Evolutionary conservation across 2,797 vertebrate species (phyloP).

Genomic region (Rhynchotus rufescens): DNA sequence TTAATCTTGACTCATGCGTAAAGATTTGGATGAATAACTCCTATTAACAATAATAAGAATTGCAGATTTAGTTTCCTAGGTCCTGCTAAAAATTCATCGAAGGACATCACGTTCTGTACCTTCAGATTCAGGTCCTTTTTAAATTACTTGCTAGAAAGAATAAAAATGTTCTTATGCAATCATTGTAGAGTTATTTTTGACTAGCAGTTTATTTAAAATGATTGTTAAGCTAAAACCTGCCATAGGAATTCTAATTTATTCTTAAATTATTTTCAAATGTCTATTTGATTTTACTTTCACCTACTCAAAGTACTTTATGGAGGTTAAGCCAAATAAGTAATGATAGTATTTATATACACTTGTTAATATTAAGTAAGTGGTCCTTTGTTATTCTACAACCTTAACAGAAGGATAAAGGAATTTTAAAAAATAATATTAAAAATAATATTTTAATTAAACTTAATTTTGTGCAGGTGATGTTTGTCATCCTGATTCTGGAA

Average conservation of each 20-base stretch:
- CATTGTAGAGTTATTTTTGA: neutral
- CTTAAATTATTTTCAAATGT: neutral
- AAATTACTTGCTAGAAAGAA: neutral
- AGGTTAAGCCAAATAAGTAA: neutral
- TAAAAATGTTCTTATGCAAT: neutral
- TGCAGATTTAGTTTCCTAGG: slow-evolving; percentile 40
- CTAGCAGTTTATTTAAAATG: neutral
- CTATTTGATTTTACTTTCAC: neutral
- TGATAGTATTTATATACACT: neutral
- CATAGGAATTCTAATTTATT: neutral
- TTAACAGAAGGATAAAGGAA: neutral
- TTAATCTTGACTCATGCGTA: slow-evolving; percentile 5
- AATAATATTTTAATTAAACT: neutral
- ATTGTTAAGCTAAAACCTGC: neutral
- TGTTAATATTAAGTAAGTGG: neutral
- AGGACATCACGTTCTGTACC: neutral
- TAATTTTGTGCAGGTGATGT: neutral
- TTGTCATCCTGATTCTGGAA: accelerated
- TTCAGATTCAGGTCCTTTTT: neutral
- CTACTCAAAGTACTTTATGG: neutral
- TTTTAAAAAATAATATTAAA: neutral
- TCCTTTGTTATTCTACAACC: neutral
- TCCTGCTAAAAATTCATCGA: slow-evolving; percentile 14
- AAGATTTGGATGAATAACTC: slow-evolving; percentile 42
- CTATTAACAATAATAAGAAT: slow-evolving; percentile 35